Evolutionary conservation across 1,140 invertebrate genomes (phyloP), one percentile per base, ranked within the genome.

Genomic region (Zaprionus ghesquierei): DNA sequence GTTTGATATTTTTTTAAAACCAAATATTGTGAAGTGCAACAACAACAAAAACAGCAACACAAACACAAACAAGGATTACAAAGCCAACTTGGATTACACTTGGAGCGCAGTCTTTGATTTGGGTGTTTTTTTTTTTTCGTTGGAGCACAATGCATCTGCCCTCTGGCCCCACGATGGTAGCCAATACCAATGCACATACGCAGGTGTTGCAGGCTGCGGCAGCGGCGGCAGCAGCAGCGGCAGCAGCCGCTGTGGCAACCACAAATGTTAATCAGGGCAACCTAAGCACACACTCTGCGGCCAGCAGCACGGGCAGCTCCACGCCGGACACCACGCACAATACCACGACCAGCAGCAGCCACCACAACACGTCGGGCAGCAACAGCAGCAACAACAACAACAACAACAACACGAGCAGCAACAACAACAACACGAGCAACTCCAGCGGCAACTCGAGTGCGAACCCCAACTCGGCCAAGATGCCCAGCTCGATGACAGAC

Each of bases 401-500:
- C 53, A 75, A 66, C 53, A 64, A 81, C 54, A 74, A 25, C 59
- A 76, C 23, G 35, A 75, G 55, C 20, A 50, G 6, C 29, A 72
- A 4, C 31, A 61, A 8, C 29, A 55, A 22, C 29, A 75, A 38
- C 44, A 75, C 66, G 20, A 79, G 23, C 5, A 75, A n/a, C 53
- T 72, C 50, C 41, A 76, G 41, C 18, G 15, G 55, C 9, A 73
- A 33, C n/a, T 38, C 44, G 27, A 58, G 8, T 15, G 35, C 64
- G 18, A 63, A 55, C 3, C 3, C 53, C 54, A 63, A 70, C 46
- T 68, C 82, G 10, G 81, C 84, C 29, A 90, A 87, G 71, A 81
- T 91, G 81, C 81, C 94, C 77, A 93, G 94, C 65, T 93, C 93
- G 61, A 95, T 94, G 91, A 94, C 94, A 81, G 96, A 96, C 64